These are phyloP conservation scores for Tholera decimalis DNA, from an alignment of 2,888 invertebrate genomes.

Conservation along the genomic window DNA sequence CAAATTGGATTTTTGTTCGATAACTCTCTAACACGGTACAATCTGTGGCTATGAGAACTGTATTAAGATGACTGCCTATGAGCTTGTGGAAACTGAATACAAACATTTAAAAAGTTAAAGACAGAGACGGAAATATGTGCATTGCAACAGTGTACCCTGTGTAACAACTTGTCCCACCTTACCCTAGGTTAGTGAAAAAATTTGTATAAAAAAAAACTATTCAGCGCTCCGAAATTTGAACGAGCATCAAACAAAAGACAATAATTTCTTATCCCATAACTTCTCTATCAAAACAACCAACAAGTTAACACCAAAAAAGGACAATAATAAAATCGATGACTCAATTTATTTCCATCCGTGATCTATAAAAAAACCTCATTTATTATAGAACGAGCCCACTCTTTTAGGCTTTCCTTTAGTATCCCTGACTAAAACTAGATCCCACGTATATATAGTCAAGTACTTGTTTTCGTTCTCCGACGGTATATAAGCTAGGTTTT, in stretches of 20 bases:
- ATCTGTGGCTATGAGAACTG: too few species aligned
- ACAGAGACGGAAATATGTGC: too few species aligned
- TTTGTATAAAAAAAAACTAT: neutral
- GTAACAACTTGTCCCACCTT: too few species aligned
- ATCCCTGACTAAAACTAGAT: constrained; percentile 86
- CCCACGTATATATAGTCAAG: constrained; percentile 79
- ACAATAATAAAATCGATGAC: constrained; percentile 44
- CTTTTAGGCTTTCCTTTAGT: constrained; percentile 84
- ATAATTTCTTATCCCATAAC: neutral
- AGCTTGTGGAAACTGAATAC: too few species aligned
- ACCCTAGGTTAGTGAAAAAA: too few species aligned
- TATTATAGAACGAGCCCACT: constrained; percentile 80
- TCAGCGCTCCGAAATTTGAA: neutral
- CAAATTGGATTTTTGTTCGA: too few species aligned
- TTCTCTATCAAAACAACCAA: neutral
- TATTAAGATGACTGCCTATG: too few species aligned
- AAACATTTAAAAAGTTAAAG: too few species aligned
- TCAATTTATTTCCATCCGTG: constrained; percentile 40
- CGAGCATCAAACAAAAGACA: neutral
- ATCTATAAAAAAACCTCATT: constrained; percentile 46
- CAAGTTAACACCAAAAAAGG: constrained; percentile 27
- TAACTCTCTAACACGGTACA: too few species aligned
- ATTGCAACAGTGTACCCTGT: too few species aligned
- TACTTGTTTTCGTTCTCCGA: constrained; percentile 82
- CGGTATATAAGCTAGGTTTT: constrained; percentile 88